Evolutionary conservation across 2,113 vertebrate species (phyloP), one percentile per base, ranked within the genome.

Genomic region (Aptenodytes patagonicus): DNA sequence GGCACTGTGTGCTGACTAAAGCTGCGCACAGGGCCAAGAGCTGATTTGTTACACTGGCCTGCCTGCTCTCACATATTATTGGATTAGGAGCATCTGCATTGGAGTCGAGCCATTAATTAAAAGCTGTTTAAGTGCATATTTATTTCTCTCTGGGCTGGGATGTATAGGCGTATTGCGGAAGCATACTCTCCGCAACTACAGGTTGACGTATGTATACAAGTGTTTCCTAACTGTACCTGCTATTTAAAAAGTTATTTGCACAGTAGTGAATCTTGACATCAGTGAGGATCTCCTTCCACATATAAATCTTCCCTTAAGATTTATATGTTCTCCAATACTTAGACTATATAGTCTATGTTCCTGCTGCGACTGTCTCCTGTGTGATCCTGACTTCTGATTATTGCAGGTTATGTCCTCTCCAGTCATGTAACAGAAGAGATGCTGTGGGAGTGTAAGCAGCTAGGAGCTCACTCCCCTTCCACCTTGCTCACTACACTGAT

Each of bases 401-500:
- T 98, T 93, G 75, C 97, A 99, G 99, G 99, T 97, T 99, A 99
- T 73, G 98, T 99, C 87, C 99, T 99, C 96, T 99, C 99, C 95
- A 99, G 99, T 98, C 99, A 99, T 7, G 99, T 99, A 96, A 99
- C 99, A 10, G 99, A 99, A 97, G 99, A 99, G 97, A 99, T 99
- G 99, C 98, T 99, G 73, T 99, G 99, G 99, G 99, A 99, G 98
- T 99, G 99, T 96, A 99, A 99, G 96, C 99, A 99, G 97, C 98
- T 99, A 15, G 99, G 99, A 72, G 99, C 99, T 89, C 99, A 99
- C 96, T 99, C 99, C 58, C 99, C 99, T 75, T 98, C 99, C 95
- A 99, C 99, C 47, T 97, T 99, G 94, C 99, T 99, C 95, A 99
- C 99, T 90, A 99, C 99, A 46, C 98, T 99, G 95, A 99, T 99